Evolutionary conservation across 2,113 vertebrate species (phyloP).

Genomic region (Penelope pileata): DNA sequence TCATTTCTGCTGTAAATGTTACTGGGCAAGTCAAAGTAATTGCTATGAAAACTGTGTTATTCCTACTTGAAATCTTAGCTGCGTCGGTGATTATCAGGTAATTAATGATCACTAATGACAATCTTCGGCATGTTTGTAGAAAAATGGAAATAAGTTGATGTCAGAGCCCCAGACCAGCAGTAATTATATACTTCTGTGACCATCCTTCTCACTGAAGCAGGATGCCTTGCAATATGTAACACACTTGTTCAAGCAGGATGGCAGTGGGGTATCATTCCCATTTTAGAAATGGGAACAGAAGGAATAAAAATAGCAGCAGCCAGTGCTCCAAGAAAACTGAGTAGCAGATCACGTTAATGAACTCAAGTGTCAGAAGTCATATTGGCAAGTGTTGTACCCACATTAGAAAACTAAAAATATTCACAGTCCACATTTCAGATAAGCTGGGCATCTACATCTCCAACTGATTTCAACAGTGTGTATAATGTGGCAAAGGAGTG

Average conservation of each 20-base stretch:
- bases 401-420: not conserved
- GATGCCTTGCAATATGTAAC: not conserved
- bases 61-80: not conserved
- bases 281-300: not conserved
- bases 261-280: not conserved
- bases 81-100: not conserved
- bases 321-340: not conserved
- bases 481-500: not conserved
- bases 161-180: not conserved
- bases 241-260: not conserved
- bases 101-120: not conserved
- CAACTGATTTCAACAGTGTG: not conserved
- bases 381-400: not conserved
- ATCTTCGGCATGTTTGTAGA: not conserved
- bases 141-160: not conserved
- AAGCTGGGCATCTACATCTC: not conserved
- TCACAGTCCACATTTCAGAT: not conserved
- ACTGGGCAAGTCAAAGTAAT: constrained; percentile 8
- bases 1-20: not conserved
- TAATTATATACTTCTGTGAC: not conserved
- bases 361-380: not conserved
- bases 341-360: not conserved
- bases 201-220: not conserved
- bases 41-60: not conserved
- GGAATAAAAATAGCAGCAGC: not conserved